Evolutionary conservation across 2,888 invertebrate species (phyloP).

Genomic region (Operophtera brumata): DNA sequence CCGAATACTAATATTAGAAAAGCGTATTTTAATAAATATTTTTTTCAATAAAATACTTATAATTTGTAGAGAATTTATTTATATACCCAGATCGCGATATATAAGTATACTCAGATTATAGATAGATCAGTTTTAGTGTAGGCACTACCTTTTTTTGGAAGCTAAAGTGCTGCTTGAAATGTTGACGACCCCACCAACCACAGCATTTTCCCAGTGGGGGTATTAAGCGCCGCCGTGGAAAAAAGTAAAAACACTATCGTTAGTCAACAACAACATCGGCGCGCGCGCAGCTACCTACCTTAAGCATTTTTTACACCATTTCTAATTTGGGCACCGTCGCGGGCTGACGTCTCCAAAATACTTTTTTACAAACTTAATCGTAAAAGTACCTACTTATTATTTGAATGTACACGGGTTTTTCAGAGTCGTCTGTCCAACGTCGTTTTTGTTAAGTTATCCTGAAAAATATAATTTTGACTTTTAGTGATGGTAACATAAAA

Average conservation of each 20-base stretch:
- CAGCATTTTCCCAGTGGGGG: slow-evolving; percentile 73
- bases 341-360: slow-evolving; percentile 49
- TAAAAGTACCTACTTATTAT: neutral
- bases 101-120: too few relatives aligned
- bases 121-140: too few relatives aligned
- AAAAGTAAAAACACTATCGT: slow-evolving; percentile 75
- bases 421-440: too few relatives aligned
- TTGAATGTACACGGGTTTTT: neutral
- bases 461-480: neutral
- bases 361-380: slow-evolving; percentile 4
- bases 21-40: too few relatives aligned
- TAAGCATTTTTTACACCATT: slow-evolving; percentile 66
- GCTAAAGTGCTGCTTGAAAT: slow-evolving; percentile 4
- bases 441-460: neutral
- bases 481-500: slow-evolving; percentile 29
- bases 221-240: slow-evolving; percentile 64
- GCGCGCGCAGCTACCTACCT: slow-evolving; percentile 42
- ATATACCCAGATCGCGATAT: too few relatives aligned
- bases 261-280: slow-evolving; percentile 67
- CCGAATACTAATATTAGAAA: too few relatives aligned
- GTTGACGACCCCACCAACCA: slow-evolving; percentile 52
- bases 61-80: too few relatives aligned
- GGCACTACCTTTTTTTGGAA: too few relatives aligned
- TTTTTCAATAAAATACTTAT: too few relatives aligned
- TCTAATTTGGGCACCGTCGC: slow-evolving; percentile 63